Base-by-base conservation (phyloP, 2,113 vertebrate genomes). In the Rhea pennata region DNA sequence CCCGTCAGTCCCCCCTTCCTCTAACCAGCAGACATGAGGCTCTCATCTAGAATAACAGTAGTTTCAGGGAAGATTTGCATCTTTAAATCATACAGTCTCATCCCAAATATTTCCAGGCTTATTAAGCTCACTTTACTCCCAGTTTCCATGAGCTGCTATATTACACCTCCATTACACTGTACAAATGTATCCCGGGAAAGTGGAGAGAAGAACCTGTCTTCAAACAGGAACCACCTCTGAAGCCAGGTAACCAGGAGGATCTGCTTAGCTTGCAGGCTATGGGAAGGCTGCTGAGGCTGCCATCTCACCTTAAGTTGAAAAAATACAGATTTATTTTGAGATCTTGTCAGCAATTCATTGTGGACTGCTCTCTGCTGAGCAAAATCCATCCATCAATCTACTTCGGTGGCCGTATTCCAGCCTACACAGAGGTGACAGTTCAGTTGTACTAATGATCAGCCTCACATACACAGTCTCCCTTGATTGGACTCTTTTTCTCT, bases 291-390 rank as follows among this genome's bases (percentile, higher is more conserved):
- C 88, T 88, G 92, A 75, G 73, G n/a, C 90, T 96, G 89, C 89
- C 67, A 72, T 86, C 88, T 81, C 92, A 80, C 89, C 75, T 90
- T 73, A 79, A 53, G 74, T 92, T 84, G 51, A 89, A 88, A 94
- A 58, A 56, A 17, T 58, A 62, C 33, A 36, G 87, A 90, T 91
- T 95, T 96, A 94, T 96, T 96, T 96, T 88, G 90, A 90, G 90
- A 88, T 94, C 90, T 93, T 80, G 92, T 93, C 96, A 95, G 91
- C 74, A 78, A 84, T 96, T 95, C 94, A 80, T 75, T 74, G 89
- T 85, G 89, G 87, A 91, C 91, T 87, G 81, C 77, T 82, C 74
- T 91, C 56, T 90, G 82, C 93, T 33, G 91, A 95, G 90, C 39
- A 16, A 65, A 95, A 95, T 89, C 82, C 93, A 91, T 95, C 96